Base-by-base conservation (phyloP, 1,140 invertebrate genomes). In the Eriosoma lanigerum region DNA sequence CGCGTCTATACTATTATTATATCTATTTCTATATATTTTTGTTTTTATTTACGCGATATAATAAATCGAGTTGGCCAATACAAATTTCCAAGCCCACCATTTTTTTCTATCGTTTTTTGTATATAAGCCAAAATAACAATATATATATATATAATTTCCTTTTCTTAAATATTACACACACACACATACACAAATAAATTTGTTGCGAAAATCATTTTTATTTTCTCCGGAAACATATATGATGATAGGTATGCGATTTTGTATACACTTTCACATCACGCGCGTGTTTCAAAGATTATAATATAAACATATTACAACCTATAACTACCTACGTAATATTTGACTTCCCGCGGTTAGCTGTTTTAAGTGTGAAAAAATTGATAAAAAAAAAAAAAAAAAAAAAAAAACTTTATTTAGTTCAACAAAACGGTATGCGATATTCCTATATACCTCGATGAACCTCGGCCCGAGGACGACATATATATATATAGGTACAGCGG, bases 11-110 rank as follows among this genome's bases (percentile, higher is more conserved):
- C 32, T 38, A 38, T 38, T 38, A 38, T 38, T 4, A 15, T 12
- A 56, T 1, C 10, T n/a, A 73, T 54, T 17, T 19, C 13, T 48
- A 48, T 68, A 46, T 17, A 21, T 48, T 6, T 48, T 68, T 68
- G 66, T 68, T 46, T 68, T 68, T 68, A 68, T 46, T 68, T 54
- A 38, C 21, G 44, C 66, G 38, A 26, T 48, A 48, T 68, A 68
- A 68, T n/a, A 48, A 68, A 68, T 68, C 66, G 66, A 68, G 21
- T 75, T 75, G 72, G 72, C 52, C 52, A 56, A 52, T 75, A 75
- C 72, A 75, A 75, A 75, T 75, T 75, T 75, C 24, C 32, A 75
- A 26, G 15, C 72, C 32, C 29, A 58, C 52, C 54, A 54, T 54
- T 32, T 29, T 29, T 50, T 19, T 50, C 5, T 50, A 17, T 50